Conservation (phyloP, 2,888 invertebrate species). For the Lithosia quadra region DNA sequence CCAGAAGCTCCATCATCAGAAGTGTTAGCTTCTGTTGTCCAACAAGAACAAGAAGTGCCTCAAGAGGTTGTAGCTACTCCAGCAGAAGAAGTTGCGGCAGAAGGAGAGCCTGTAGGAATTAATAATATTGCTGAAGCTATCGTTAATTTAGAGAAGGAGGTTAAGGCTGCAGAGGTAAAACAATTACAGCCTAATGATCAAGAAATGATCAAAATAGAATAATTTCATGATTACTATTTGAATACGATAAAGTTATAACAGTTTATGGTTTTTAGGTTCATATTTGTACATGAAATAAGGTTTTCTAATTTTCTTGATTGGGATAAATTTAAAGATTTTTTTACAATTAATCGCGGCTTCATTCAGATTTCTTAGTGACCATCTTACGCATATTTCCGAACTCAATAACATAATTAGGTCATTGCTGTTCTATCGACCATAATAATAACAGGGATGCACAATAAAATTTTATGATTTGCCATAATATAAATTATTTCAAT, state of each 20-base stretch:
- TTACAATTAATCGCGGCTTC: no score
- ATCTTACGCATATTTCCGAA: no score
- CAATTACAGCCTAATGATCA: background rate
- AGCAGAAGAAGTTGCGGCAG: slow-evolving; percentile 32
- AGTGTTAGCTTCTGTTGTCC: background rate
- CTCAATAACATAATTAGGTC: background rate
- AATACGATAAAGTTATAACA: no score
- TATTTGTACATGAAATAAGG: no score
- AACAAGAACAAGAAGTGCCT: slow-evolving; percentile 4
- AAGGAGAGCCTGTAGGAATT: slow-evolving; percentile 44
- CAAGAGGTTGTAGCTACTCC: slow-evolving; percentile 22
- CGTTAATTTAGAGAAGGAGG: slow-evolving; percentile 67
- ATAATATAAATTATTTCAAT: background rate
- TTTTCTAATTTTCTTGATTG: no score
- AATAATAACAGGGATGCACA: no score
- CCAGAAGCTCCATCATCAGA: slow-evolving; percentile 20
- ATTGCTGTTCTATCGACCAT: no score
- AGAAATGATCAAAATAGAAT: background rate
- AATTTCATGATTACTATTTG: background rate
- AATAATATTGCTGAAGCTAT: slow-evolving; percentile 72
- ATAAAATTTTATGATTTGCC: background rate
- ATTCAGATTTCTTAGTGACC: no score
- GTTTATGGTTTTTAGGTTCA: no score
- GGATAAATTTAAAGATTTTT: no score
- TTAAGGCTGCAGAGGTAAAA: slow-evolving; percentile 66